phyloP scores from a whole-genome alignment of 2,797 vertebrate genomes.

The Clamator glandarius region DNA sequence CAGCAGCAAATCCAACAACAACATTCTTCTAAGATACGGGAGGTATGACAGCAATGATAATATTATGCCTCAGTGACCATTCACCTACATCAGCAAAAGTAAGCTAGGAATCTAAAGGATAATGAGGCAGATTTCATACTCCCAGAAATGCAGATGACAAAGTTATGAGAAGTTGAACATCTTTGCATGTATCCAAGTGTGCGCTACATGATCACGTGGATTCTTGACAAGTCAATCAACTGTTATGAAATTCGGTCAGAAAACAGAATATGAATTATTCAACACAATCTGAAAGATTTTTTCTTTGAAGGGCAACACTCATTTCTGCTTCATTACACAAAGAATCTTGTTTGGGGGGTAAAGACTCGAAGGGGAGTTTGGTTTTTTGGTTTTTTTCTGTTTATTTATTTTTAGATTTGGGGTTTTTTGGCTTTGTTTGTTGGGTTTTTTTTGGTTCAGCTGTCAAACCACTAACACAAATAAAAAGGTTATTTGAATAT shows the following conservation, averaged over 20 bases:
- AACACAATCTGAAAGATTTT: slow-evolving; percentile 38
- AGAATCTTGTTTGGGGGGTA: not conserved
- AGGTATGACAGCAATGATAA: not conserved
- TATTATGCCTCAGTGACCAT: not conserved
- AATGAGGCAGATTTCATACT: not conserved
- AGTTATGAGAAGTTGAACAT: slow-evolving; percentile 35
- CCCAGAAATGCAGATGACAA: slow-evolving; percentile 23
- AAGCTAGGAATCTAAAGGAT: not conserved
- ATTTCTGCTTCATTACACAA: slow-evolving; percentile 10
- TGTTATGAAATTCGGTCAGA: slow-evolving; percentile 32
- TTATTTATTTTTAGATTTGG: not conserved
- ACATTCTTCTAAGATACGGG: not conserved
- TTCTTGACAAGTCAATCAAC: slow-evolving; percentile 50
- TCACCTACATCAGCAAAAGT: slow-evolving; percentile 1
- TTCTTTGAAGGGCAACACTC: not conserved
- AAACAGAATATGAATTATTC: slow-evolving; percentile 64
- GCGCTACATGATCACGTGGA: not conserved
- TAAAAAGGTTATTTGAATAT: not conserved
- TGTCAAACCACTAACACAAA: not conserved
- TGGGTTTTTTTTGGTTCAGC: not conserved
- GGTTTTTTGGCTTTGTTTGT: not conserved
- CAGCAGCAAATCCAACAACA: not conserved
- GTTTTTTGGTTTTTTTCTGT: not conserved
- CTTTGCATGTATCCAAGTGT: slow-evolving; percentile 17
- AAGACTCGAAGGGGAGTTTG: not conserved